Base-by-base conservation (phyloP, 1,140 invertebrate species). In the Trachelipus rathkii region DNA sequence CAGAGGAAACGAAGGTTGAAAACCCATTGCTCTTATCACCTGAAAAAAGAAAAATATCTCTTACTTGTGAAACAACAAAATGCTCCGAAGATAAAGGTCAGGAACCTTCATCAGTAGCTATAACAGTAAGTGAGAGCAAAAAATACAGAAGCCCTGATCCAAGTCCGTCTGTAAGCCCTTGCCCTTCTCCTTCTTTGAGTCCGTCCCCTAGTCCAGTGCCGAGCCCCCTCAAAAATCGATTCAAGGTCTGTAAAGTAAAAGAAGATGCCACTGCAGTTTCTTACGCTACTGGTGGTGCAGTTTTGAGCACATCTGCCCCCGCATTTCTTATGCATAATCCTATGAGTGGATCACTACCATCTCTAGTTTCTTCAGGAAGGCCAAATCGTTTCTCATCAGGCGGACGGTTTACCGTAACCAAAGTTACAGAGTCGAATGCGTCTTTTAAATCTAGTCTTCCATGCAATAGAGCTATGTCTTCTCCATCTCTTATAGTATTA, bases 91-190 rank as follows among this genome's bases (percentile, higher is more conserved):
- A 73, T 0, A 76, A 72, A 60, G 44, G 19, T 73, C 73, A 73
- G 50, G 60, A 74, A 44, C 82, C 33, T 33, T 33, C 33, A 33
- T 33, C 81, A 72, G 82, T 86, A 78, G 85, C 87, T 80, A 84
- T 85, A 79, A 84, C 87, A 82, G 84, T 88, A 80, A 85, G 87
- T 83, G 83, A 85, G 46, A 86, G 87, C 44, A 87, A 89, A 70
- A 85, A 90, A 76, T 81, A 81, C 19, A 87, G 89, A 76, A 90
- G 89, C 73, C 90, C 90, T 67, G 88, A 88, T 71, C 90, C 90
- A 33, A 90, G 88, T 81, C 90, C 90, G 70, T 88, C 89, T 77
- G 88, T 90, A 72, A 90, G 89, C 50, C 91, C 91, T 24, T 88
- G 89, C 77, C 89, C 90, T 76, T 90, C 88, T 84, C 90, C 91